These are phyloP conservation scores for Meiosimyza decipiens DNA, from an alignment of 2,888 invertebrate species.

Conservation along the genomic window DNA sequence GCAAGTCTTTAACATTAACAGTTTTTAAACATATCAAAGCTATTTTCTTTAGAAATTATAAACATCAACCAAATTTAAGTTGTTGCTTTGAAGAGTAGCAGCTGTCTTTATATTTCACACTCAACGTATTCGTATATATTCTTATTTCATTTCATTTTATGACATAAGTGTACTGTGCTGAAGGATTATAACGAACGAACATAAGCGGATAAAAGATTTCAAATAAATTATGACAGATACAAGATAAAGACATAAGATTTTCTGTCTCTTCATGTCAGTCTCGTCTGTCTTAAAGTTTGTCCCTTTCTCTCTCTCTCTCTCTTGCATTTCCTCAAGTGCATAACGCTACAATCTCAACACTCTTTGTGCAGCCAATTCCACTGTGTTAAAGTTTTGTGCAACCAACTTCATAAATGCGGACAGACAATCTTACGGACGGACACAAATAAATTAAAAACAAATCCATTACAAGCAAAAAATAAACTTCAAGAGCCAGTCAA, in stretches of 20 bases:
- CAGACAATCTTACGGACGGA: slow-evolving; percentile 1
- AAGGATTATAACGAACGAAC: slow-evolving; percentile 32
- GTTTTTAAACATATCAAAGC: too few relatives aligned
- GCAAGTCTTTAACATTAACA: too few relatives aligned
- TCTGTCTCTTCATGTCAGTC: background rate
- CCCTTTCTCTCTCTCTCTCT: background rate
- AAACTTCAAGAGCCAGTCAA: background rate
- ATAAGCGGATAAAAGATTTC: slow-evolving; percentile 38
- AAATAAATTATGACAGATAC: slow-evolving; percentile 40
- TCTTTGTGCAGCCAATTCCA: background rate
- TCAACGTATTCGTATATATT: background rate
- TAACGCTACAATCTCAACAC: background rate
- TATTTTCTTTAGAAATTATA: too few relatives aligned
- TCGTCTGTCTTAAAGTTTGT: background rate
- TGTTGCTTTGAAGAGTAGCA: too few relatives aligned
- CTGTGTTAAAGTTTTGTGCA: background rate
- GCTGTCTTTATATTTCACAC: background rate
- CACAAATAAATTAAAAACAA: slow-evolving; percentile 42
- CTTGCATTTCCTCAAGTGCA: background rate
- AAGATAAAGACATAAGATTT: slow-evolving; percentile 11
- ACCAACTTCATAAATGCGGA: slow-evolving; percentile 37
- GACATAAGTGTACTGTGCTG: slow-evolving; percentile 20
- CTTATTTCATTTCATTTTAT: slow-evolving; percentile 8
- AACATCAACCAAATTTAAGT: too few relatives aligned
- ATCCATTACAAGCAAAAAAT: slow-evolving; percentile 38